A percentile compares a stretch with the other conserved stretches of the same genome.
Evolutionary conservation across 1,140 invertebrate genomes (phyloP).

Genomic region (Delia radicum): DNA sequence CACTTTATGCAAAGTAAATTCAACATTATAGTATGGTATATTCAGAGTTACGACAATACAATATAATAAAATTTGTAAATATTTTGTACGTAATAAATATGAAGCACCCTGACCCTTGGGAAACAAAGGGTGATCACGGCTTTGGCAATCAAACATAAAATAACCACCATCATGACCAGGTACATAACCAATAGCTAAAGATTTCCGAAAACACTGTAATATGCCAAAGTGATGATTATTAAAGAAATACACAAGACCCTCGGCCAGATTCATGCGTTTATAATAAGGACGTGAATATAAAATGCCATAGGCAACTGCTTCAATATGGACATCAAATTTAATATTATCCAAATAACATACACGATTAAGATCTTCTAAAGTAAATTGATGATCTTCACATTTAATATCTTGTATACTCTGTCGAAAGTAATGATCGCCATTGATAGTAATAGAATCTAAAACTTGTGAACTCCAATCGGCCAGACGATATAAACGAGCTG

Average conservation of each 20-base stretch:
- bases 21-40: constrained; percentile 53
- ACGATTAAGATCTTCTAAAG: constrained; percentile 58
- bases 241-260: constrained; percentile 63
- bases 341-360: constrained; percentile 59
- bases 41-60: constrained; percentile 61
- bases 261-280: constrained; percentile 62
- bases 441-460: constrained; percentile 62
- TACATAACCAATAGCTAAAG: constrained; percentile 61
- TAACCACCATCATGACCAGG: constrained; percentile 58
- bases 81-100: constrained; percentile 63
- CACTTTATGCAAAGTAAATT: constrained; percentile 49
- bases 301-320: constrained; percentile 61
- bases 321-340: constrained; percentile 60
- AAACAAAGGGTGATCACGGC: constrained; percentile 62
- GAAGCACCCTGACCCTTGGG: constrained; percentile 60
- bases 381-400: constrained; percentile 59
- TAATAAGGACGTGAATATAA: constrained; percentile 60
- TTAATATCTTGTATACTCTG: constrained; percentile 58
- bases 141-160: constrained; percentile 66
- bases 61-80: constrained; percentile 63
- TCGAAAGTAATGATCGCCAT: constrained; percentile 60
- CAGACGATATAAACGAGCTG: constrained; percentile 60
- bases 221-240: constrained; percentile 57
- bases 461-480: constrained; percentile 63
- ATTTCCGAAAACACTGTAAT: constrained; percentile 58